A percentile compares a stretch with the other conserved stretches of the same genome.
These are phyloP conservation scores for Acanthosepion pharaonis DNA, from an alignment of 2,888 invertebrate genomes.

Conservation along the genomic window DNA sequence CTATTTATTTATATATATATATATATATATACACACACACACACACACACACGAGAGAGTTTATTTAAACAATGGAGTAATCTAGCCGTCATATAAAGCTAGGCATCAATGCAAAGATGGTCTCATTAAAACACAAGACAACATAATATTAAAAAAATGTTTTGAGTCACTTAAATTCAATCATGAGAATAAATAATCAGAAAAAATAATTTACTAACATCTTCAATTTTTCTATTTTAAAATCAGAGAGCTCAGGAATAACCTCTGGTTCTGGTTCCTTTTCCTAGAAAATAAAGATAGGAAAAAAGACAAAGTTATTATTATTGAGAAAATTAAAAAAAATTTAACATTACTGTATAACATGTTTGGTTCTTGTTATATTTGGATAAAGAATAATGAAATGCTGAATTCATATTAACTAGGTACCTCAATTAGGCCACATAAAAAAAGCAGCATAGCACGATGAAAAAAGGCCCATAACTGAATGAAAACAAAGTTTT, in stretches of 20 bases:
- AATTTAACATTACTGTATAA: background rate
- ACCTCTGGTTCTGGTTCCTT: conserved; percentile 53
- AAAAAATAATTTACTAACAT: conserved; percentile 59
- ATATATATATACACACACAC: too few relatives aligned
- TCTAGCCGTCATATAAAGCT: too few relatives aligned
- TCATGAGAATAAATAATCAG: background rate
- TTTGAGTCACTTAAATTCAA: background rate
- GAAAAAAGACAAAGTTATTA: background rate
- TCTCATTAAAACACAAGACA: background rate
- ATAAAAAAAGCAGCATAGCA: too few relatives aligned
- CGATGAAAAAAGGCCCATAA: too few relatives aligned
- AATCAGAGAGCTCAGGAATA: conserved; percentile 68
- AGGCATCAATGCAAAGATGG: background rate
- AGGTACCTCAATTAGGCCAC: too few relatives aligned
- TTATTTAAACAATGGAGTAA: too few relatives aligned
- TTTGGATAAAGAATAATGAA: too few relatives aligned
- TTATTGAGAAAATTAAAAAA: background rate
- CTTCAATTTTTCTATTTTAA: conserved; percentile 64
- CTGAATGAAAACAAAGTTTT: too few relatives aligned
- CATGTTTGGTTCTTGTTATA: too few relatives aligned
- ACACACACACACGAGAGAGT: too few relatives aligned
- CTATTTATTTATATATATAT: too few relatives aligned
- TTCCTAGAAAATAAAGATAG: background rate
- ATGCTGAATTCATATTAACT: too few relatives aligned
- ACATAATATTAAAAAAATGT: background rate